Percentiles rank a stretch among this genome's conserved stretches.
phyloP scores from a whole-genome alignment of 2,113 vertebrate genomes.

The Boulengeromyrus knoepffleri region DNA sequence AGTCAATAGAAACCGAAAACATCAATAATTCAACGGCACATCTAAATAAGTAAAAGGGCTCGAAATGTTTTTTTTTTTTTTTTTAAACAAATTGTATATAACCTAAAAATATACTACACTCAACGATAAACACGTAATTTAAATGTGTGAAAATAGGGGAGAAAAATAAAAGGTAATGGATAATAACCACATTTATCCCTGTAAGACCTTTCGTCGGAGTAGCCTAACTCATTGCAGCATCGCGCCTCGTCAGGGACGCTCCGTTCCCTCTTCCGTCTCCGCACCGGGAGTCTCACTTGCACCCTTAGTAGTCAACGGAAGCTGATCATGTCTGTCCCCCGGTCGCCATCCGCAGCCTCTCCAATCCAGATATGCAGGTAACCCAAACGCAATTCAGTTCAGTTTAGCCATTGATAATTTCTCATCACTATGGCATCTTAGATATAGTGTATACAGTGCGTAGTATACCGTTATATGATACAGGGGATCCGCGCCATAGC shows the following conservation, averaged over 20 bases:
- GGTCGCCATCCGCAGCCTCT: constrained; percentile 36
- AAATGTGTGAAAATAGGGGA: not conserved
- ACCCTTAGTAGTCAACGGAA: constrained; percentile 20
- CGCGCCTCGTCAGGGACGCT: constrained; percentile 10
- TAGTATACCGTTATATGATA: not conserved
- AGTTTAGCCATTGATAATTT: not conserved
- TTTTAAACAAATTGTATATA: not conserved
- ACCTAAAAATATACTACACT: not conserved
- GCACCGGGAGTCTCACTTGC: constrained; percentile 15
- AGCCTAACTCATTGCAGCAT: constrained; percentile 10
- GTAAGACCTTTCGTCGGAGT: constrained; percentile 27
- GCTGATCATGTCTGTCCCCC: constrained; percentile 46
- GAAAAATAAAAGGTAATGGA: not conserved
- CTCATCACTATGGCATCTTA: not conserved
- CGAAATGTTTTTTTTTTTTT: not conserved
- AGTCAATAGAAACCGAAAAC: not conserved
- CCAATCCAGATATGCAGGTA: constrained; percentile 82
- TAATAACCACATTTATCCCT: constrained; percentile 35
- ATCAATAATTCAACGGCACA: not conserved
- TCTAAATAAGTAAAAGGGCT: not conserved
- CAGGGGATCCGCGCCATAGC: not conserved
- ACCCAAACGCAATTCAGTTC: constrained; percentile 10
- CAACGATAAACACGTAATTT: not conserved
- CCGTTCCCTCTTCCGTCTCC: constrained; percentile 12
- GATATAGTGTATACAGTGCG: not conserved